Evolutionary conservation across 2,113 vertebrate genomes (phyloP).

Genomic region (Sturnira hondurensis): DNA sequence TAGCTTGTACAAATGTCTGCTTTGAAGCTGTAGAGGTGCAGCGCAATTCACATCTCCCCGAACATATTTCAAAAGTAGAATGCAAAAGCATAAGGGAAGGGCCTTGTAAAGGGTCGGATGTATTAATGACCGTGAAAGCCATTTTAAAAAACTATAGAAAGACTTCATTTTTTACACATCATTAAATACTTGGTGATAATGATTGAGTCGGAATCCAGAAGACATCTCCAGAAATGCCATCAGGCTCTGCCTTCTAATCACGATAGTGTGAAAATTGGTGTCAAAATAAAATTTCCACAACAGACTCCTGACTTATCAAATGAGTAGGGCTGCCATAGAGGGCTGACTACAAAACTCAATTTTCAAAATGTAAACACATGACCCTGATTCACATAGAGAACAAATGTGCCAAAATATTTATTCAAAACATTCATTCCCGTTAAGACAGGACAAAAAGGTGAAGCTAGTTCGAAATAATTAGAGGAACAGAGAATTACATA

Average conservation of each 20-base stretch:
- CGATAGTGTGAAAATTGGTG: background rate
- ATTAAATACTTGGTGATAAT: background rate
- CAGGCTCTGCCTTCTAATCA: background rate
- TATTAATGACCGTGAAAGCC: too few species aligned
- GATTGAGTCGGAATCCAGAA: background rate
- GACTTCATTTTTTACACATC: background rate
- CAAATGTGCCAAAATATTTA: background rate
- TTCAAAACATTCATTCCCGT: background rate
- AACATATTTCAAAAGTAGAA: conserved; percentile 28
- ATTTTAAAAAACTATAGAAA: background rate
- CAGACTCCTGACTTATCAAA: background rate
- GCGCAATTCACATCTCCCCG: background rate
- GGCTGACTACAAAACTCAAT: background rate
- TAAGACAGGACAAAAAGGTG: background rate
- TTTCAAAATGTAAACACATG: background rate
- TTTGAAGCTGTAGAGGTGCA: background rate
- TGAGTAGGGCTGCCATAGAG: background rate
- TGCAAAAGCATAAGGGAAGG: background rate
- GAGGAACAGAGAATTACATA: background rate
- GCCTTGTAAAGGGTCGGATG: background rate
- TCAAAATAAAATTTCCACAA: background rate
- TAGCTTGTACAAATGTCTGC: conserved; percentile 26
- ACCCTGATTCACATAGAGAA: background rate
- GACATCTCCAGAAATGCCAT: background rate
- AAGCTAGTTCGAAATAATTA: background rate